Conservation (phyloP, 2,113 vertebrate genomes). For the Coregonus clupeaformis region DNA sequence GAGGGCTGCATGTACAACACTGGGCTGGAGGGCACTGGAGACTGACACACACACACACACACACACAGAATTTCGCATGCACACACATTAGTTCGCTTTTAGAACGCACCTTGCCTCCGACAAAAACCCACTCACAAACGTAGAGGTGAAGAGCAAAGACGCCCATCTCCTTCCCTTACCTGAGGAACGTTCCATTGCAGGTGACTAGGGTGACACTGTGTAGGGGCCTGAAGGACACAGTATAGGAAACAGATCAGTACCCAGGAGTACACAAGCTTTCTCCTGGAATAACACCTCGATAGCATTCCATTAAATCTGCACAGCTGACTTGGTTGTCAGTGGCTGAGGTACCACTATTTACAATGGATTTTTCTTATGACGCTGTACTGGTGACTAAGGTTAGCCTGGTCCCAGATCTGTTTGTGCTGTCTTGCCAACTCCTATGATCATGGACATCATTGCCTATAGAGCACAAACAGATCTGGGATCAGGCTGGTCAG, state of each 20-base stretch:
- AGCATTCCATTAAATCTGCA: background rate
- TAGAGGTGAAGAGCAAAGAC: too few relatives aligned
- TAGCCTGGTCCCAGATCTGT: too few relatives aligned
- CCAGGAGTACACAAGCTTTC: background rate
- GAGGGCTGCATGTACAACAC: conserved; percentile 52
- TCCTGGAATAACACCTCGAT: background rate
- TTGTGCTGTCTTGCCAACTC: too few relatives aligned
- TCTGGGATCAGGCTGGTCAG: too few relatives aligned
- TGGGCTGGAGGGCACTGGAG: conserved; percentile 40
- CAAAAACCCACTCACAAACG: background rate
- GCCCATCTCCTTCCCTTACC: conserved; percentile 9
- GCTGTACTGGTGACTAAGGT: too few relatives aligned
- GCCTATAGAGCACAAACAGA: too few relatives aligned
- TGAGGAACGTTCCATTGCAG: conserved; percentile 42
- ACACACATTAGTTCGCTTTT: background rate
- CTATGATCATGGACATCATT: too few relatives aligned
- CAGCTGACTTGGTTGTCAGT: too few relatives aligned
- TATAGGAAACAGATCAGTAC: background rate
- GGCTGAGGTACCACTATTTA: too few relatives aligned
- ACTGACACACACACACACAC: conserved; percentile 38
- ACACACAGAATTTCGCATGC: too few relatives aligned
- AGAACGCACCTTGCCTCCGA: too few relatives aligned
- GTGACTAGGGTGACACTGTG: conserved; percentile 37
- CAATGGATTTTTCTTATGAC: too few relatives aligned
- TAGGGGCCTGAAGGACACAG: conserved; percentile 30